Evolutionary conservation across 2,113 vertebrate species (phyloP), one percentile per base, ranked within the genome.

Genomic region (Phylloscopus whistleri): DNA sequence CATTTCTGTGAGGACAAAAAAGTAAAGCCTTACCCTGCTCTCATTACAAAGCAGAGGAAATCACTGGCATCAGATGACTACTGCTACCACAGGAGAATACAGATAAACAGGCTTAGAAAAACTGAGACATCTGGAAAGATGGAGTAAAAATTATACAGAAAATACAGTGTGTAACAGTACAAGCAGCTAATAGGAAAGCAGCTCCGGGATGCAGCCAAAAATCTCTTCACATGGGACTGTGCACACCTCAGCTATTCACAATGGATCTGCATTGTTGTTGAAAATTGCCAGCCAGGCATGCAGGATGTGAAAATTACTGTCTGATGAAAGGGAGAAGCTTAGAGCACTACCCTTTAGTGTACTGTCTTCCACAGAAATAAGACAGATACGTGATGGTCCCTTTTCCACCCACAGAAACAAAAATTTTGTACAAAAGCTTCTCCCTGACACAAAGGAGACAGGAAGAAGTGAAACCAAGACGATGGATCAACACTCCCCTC

Each of bases 91-190:
- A 69, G 59, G 73, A 56, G 76, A 94, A 80, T 80, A 49, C 56
- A 86, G 82, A 63, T 75, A 94, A 93, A 92, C 58, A 93, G 66
- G 52, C 74, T 92, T 73, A 81, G 83, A 89, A 91, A 88, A 92
- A 63, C 43, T 27, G 26, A 89, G 74, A 81, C 64, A 78, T 44
- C 79, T 88, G 87, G 84, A 84, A 91, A 75, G 60, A 72, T 16
- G 39, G 56, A 87, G 27, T 53, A 52, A 87, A 90, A 93, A 70
- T 70, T 78, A 37, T 19, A n/a, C 35, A 49, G 35, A 78, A 77
- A 70, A 74, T 62, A 41, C 27, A 84, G 51, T 70, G 31, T 30
- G 24, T 26, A 64, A 41, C 37, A 77, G 52, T n/a, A 76, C 55
- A 88, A 72, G 51, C 12, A 17, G 48, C 49, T 83, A 41, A 44